phyloP scores from a whole-genome alignment of 2,113 vertebrate genomes.

The Pipa parva region DNA sequence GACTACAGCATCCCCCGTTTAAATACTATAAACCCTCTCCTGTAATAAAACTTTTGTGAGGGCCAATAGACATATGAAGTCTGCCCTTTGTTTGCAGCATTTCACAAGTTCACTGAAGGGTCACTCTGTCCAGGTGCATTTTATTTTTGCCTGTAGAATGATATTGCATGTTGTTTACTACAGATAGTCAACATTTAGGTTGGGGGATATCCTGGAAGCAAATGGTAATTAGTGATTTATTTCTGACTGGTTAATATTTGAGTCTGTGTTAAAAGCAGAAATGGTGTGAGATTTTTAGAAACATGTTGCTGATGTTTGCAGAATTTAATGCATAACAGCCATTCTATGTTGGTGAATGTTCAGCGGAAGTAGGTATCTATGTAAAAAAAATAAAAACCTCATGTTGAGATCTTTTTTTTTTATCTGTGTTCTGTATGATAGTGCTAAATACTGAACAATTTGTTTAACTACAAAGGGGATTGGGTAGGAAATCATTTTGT shows the following conservation, averaged over 20 bases:
- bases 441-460: too few species aligned
- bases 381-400: too few species aligned
- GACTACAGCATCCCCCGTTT: constrained; percentile 29
- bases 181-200: not conserved
- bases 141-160: not conserved
- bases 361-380: too few species aligned
- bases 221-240: constrained; percentile 1
- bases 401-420: too few species aligned
- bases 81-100: constrained; percentile 28
- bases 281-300: not conserved
- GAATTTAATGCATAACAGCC: too few species aligned
- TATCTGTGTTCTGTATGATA: too few species aligned
- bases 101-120: constrained; percentile 15
- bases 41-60: constrained; percentile 35
- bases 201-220: not conserved
- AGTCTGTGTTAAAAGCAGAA: not conserved
- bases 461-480: too few species aligned
- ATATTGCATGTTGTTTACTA: not conserved
- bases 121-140: constrained; percentile 27
- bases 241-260: not conserved
- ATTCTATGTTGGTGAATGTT: too few species aligned
- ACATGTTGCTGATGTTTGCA: too few species aligned
- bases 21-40: constrained; percentile 37
- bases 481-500: too few species aligned
- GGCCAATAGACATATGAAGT: constrained; percentile 32